These are phyloP conservation scores for Brachynemurus nebulosus DNA, from an alignment of 2,888 invertebrate genomes.

Conservation along the genomic window DNA sequence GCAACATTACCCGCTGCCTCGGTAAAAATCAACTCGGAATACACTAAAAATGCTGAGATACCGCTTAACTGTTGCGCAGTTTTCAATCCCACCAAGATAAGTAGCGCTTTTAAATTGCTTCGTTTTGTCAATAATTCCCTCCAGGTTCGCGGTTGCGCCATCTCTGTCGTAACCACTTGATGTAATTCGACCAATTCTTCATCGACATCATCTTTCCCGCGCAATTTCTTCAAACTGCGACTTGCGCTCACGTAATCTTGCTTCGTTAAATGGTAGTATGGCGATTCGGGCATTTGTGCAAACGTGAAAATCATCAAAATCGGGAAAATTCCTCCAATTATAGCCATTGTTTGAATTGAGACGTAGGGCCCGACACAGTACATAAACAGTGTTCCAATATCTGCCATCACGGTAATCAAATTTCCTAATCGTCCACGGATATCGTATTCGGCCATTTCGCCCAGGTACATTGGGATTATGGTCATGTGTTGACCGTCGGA, in stretches of 20 bases:
- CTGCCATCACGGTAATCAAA: slow-evolving; percentile 40
- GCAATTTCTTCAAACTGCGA: slow-evolving; percentile 39
- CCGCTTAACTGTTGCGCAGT: slow-evolving; percentile 28
- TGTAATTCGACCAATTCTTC: slow-evolving; percentile 31
- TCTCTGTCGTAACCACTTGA: slow-evolving; percentile 31
- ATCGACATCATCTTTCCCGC: slow-evolving; percentile 37
- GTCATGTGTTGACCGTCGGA: slow-evolving; percentile 33
- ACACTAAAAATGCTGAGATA: slow-evolving; percentile 28
- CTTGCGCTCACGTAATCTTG: slow-evolving; percentile 33
- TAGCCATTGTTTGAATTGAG: slow-evolving; percentile 38
- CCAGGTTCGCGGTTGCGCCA: slow-evolving; percentile 36
- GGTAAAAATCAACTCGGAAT: slow-evolving; percentile 28
- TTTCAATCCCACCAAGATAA: slow-evolving; percentile 33
- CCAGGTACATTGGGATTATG: slow-evolving; percentile 41
- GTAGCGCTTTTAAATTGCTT: slow-evolving; percentile 45
- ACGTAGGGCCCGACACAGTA: slow-evolving; percentile 46
- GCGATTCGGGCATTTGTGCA: slow-evolving; percentile 52
- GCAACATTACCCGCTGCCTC: slow-evolving; percentile 23
- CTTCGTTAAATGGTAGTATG: slow-evolving; percentile 34
- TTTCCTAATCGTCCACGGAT: slow-evolving; percentile 45
- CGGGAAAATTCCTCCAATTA: slow-evolving; percentile 43
- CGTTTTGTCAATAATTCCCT: slow-evolving; percentile 38
- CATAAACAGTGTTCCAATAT: slow-evolving; percentile 42
- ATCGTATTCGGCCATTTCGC: slow-evolving; percentile 41
- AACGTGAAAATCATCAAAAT: slow-evolving; percentile 41